Evolutionary conservation across 2,113 vertebrate genomes (phyloP), one percentile per base, ranked within the genome.

Genomic region (Motacilla tschutschensis): DNA sequence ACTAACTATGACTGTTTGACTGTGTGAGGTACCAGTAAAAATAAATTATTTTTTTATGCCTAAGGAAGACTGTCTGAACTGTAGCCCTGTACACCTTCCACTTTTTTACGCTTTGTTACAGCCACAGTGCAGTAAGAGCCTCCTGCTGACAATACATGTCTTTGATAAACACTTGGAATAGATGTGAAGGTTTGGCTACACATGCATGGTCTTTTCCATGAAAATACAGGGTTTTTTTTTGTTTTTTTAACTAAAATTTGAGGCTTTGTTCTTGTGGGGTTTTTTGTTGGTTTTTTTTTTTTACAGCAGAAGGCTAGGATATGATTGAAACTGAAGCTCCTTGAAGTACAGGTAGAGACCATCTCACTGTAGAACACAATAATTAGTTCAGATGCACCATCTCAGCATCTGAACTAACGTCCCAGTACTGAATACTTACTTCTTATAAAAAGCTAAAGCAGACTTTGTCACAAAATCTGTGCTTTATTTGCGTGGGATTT

Each of bases 21-120:
- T 93, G 90, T 74, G 90, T 84, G 87, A 88, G 82, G 93, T 90
- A 87, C 67, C 54, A 72, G 79, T 53, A 65, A 83, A 93, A 90
- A 69, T 15, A 66, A 86, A 14, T 80, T 72, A 48, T 41, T 83
- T 91, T 91, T 62, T 77, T 77, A 78, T 79, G 60, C 64, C 38
- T 79, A 50, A 81, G 59, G 82, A 89, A 83, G 81, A 50, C 50
- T 58, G 35, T 47, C 72, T 90, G 76, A 75, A 73, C 47, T 57
- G n/a, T 24, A 83, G 74, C 14, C n/a, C 36, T 33, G 36, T 50
- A 67, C 35, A 67, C 57, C 53, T 93, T 80, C 72, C 53, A 54
- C 48, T 77, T 77, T 12, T 84, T 35, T 22, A 36, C 36, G 26
- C 40, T 91, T 65, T 75, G 29, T 41, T 59, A 71, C 43, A 80